Conservation (phyloP, 2,888 invertebrate species). For the Rotaria magnacalcarata region DNA sequence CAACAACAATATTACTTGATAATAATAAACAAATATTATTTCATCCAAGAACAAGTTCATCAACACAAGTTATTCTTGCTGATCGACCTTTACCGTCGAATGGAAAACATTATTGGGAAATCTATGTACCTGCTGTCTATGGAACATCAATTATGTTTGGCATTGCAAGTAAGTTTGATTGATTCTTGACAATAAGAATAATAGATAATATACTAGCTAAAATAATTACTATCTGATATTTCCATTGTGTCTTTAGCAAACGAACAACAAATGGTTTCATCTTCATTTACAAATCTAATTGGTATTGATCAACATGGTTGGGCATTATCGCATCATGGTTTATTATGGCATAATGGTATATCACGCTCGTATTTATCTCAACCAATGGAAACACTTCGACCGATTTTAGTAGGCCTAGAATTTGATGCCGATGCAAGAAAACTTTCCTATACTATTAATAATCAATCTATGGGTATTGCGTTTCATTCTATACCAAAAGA, state of each 20-base stretch:
- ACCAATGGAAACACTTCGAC: slow-evolving; percentile 69
- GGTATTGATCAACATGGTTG: slow-evolving; percentile 70
- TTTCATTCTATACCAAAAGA: neutral
- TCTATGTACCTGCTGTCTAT: slow-evolving; percentile 66
- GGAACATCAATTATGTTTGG: slow-evolving; percentile 76
- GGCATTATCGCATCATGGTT: slow-evolving; percentile 72
- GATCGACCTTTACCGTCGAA: slow-evolving; percentile 46
- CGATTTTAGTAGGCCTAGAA: slow-evolving; percentile 68
- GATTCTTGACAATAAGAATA: neutral
- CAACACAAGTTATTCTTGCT: slow-evolving; percentile 15
- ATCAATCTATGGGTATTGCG: neutral
- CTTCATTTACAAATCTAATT: slow-evolving; percentile 68
- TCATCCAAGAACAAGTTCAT: slow-evolving; percentile 37
- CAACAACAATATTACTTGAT: neutral
- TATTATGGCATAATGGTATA: slow-evolving; percentile 68
- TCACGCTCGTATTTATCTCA: slow-evolving; percentile 65
- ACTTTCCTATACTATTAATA: slow-evolving; percentile 24
- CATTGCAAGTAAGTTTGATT: slow-evolving; percentile 62
- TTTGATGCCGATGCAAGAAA: slow-evolving; percentile 62
- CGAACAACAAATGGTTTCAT: slow-evolving; percentile 47
- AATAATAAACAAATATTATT: slow-evolving; percentile 18
- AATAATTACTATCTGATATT: neutral
- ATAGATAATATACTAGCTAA: neutral
- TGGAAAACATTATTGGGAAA: slow-evolving; percentile 67
- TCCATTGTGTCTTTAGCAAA: neutral